Evolutionary conservation across 2,113 vertebrate species (phyloP).

Genomic region (Pedetes capensis): DNA sequence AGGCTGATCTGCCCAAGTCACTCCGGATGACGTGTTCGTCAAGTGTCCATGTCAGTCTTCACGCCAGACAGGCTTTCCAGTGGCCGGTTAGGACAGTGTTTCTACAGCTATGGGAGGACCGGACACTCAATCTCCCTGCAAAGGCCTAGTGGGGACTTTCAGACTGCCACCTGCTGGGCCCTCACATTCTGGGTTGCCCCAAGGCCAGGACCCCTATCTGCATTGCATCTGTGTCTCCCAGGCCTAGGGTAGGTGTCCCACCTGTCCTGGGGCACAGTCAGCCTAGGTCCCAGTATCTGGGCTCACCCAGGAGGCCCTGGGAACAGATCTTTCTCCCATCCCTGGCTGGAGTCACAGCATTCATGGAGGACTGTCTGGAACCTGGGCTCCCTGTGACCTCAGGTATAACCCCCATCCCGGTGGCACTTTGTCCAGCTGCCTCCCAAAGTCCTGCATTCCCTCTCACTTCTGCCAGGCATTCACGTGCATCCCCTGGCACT

Average conservation of each 20-base stretch:
- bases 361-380: neutral
- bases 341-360: neutral
- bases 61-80: neutral
- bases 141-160: too few relatives aligned
- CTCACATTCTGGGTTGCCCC: neutral
- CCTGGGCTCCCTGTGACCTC: neutral
- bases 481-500: neutral
- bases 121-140: neutral
- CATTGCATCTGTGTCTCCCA: neutral
- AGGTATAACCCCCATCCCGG: neutral
- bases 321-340: neutral
- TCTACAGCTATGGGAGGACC: neutral
- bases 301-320: neutral
- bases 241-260: neutral
- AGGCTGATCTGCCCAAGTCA: neutral
- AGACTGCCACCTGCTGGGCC: neutral
- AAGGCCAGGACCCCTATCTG: neutral
- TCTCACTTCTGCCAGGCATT: neutral
- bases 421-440: neutral
- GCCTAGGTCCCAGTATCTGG: neutral
- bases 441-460: neutral
- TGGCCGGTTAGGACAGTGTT: neutral
- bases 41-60: neutral
- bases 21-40: neutral
- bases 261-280: neutral